Evolutionary conservation across 2,888 invertebrate species (phyloP).

Genomic region (Leptopilina syphax): DNA sequence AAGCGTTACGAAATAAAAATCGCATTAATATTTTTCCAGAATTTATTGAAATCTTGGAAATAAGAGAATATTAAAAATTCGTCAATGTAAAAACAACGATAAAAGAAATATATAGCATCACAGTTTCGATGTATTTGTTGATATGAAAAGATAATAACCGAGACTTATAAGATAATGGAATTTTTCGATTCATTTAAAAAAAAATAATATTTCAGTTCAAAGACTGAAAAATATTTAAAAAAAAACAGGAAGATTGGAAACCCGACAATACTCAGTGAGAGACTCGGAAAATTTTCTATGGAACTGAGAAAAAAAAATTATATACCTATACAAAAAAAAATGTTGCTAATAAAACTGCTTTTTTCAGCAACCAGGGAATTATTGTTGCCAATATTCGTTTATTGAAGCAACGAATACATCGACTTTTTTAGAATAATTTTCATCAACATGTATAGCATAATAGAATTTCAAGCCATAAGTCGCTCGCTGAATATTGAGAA

Average conservation of each 20-base stretch:
- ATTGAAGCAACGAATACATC: conserved; percentile 37
- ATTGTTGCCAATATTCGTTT: conserved; percentile 36
- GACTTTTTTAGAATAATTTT: conserved; percentile 38
- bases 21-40: background rate
- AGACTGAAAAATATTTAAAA: background rate
- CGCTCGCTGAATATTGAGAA: conserved; percentile 30
- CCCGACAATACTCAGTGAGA: conserved; percentile 29
- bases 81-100: conserved; percentile 4
- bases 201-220: background rate
- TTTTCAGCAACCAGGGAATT: conserved; percentile 25
- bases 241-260: conserved; percentile 29
- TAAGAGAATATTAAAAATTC: background rate
- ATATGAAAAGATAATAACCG: conserved; percentile 6
- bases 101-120: background rate
- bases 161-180: conserved; percentile 10
- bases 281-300: conserved; percentile 25
- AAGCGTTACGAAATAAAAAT: background rate
- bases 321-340: background rate
- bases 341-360: conserved; percentile 25
- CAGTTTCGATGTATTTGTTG: conserved; percentile 4
- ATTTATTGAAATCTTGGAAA: background rate
- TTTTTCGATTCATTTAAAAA: background rate
- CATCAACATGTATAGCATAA: conserved; percentile 22
- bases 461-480: conserved; percentile 39
- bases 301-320: background rate